Evolutionary conservation across 2,888 invertebrate species (phyloP).

Genomic region (Clusia tigrina): DNA sequence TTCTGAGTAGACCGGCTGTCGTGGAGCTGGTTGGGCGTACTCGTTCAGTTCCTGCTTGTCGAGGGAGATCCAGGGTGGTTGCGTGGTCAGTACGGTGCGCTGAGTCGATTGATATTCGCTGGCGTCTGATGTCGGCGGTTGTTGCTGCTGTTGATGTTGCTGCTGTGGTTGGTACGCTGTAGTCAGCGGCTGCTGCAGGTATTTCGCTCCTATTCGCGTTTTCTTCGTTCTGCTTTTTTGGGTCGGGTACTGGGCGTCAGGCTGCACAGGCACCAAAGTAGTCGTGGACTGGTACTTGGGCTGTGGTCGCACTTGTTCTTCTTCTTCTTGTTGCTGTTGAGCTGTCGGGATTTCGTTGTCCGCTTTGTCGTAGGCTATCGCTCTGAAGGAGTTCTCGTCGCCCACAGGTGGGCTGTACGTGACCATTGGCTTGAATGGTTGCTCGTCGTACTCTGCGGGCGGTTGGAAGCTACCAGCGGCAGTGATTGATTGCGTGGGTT

Average conservation of each 20-base stretch:
- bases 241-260: conserved; percentile 23
- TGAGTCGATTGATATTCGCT: conserved; percentile 68
- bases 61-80: conserved; percentile 48
- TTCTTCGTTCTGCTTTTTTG: conserved; percentile 34
- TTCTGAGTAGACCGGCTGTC: conserved; percentile 18
- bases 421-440: conserved; percentile 73
- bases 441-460: conserved; percentile 66
- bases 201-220: conserved; percentile 39
- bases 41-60: conserved; percentile 48
- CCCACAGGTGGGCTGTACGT: conserved; percentile 64
- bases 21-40: conserved; percentile 41
- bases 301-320: conserved; percentile 30
- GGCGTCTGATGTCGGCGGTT: conserved; percentile 6
- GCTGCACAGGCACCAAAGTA: conserved; percentile 39
- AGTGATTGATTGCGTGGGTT: background rate
- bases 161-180: conserved; percentile 15
- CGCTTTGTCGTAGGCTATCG: conserved; percentile 65
- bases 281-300: conserved; percentile 52
- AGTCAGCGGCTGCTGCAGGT: conserved; percentile 34
- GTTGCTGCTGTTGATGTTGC: conserved; percentile 32
- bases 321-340: conserved; percentile 24
- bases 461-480: conserved; percentile 45
- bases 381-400: conserved; percentile 60
- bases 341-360: conserved; percentile 53
- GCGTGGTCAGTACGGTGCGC: conserved; percentile 69